phyloP scores from a whole-genome alignment of 1,140 invertebrate genomes.

The Pentalonia nigronervosa region DNA sequence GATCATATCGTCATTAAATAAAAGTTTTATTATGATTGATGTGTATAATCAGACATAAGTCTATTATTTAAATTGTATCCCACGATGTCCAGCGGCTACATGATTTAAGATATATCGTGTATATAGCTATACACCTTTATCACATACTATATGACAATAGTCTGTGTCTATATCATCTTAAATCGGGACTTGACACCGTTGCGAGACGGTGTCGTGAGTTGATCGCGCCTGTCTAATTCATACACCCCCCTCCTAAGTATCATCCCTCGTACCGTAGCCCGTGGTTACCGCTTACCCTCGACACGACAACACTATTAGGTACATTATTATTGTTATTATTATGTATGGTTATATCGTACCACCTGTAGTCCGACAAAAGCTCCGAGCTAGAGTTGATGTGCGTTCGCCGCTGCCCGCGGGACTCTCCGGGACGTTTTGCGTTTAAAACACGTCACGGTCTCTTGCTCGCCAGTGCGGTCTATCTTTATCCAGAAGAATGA shows the following conservation, averaged over 20 bases:
- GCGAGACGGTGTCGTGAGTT: not conserved
- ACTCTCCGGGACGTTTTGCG: not conserved
- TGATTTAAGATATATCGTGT: not conserved
- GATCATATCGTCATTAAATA: not conserved
- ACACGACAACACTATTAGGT: not conserved
- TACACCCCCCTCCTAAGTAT: not conserved
- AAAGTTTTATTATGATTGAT: not conserved
- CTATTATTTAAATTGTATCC: not conserved
- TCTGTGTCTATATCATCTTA: too few relatives aligned
- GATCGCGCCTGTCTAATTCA: not conserved
- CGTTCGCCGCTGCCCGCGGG: not conserved
- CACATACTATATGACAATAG: too few relatives aligned
- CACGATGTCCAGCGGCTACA: not conserved
- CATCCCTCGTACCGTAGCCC: not conserved
- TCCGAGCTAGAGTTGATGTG: not conserved
- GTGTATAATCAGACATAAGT: not conserved
- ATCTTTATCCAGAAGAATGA: not conserved
- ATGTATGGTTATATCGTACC: not conserved
- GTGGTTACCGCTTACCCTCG: not conserved
- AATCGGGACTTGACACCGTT: not conserved
- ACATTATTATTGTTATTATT: not conserved
- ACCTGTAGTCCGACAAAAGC: constrained; percentile 1
- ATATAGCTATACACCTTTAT: too few relatives aligned
- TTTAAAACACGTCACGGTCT: not conserved
- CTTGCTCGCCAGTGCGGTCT: not conserved